Conservation (phyloP, 1,140 invertebrate species). For the Hormaphis cornu region DNA sequence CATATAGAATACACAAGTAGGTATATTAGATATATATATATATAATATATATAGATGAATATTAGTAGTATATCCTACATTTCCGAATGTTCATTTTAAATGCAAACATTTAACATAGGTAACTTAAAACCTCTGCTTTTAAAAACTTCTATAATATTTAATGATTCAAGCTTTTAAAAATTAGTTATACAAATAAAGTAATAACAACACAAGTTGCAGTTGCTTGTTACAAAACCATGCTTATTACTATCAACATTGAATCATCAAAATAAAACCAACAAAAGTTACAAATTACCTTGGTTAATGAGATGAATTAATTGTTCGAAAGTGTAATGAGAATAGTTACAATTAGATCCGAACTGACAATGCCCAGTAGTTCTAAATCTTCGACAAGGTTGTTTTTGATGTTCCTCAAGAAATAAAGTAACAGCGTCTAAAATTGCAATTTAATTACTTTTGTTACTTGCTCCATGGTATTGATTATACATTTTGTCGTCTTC, state of each 20-base stretch:
- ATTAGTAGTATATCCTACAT: too few species aligned
- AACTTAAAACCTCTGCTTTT: too few species aligned
- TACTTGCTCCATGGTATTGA: not conserved
- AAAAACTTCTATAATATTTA: too few species aligned
- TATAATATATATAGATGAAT: too few species aligned
- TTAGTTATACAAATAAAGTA: too few species aligned
- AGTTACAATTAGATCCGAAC: conserved; percentile 7
- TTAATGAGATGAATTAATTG: conserved; percentile 16
- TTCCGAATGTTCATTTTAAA: too few species aligned
- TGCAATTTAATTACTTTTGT: not conserved
- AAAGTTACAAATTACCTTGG: conserved; percentile 5
- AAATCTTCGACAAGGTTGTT: conserved; percentile 12
- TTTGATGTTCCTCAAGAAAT: conserved; percentile 16
- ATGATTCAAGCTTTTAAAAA: too few species aligned
- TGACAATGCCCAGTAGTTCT: conserved; percentile 17
- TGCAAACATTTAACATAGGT: too few species aligned
- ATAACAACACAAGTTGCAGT: not conserved
- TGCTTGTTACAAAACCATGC: not conserved
- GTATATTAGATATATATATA: too few species aligned
- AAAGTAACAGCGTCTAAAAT: conserved; percentile 25
- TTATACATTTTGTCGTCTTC: not conserved
- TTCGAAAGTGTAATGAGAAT: conserved; percentile 21
- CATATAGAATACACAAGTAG: too few species aligned
- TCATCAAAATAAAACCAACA: not conserved
- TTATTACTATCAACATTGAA: not conserved